Percentiles rank a stretch among this genome's conserved stretches.
These are phyloP conservation scores for Periophthalmus magnuspinnatus DNA, from an alignment of 2,797 vertebrate species.

Conservation along the genomic window DNA sequence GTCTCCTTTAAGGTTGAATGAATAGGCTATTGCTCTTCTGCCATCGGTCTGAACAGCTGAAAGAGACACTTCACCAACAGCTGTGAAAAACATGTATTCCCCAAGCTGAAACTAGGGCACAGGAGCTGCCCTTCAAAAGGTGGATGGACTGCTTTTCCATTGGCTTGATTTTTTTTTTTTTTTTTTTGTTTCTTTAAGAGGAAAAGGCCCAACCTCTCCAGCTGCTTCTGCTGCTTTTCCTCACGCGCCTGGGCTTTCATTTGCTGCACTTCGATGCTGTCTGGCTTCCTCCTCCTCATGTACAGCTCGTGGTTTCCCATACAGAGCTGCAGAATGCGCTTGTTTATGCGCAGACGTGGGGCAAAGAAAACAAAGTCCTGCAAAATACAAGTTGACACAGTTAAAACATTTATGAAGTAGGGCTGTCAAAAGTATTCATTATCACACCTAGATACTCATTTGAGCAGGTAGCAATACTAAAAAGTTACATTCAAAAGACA, in stretches of 20 bases:
- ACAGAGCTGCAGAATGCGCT: conserved; percentile 94
- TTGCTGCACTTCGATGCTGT: conserved; percentile 97
- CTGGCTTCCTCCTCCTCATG: conserved; percentile 93
- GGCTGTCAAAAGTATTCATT: no score
- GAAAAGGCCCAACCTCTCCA: conserved; percentile 77
- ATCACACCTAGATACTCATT: no score
- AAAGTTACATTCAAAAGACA: no score
- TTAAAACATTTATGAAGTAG: not conserved
- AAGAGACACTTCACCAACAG: not conserved
- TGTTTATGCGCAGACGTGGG: conserved; percentile 93
- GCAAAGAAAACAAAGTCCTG: conserved; percentile 97
- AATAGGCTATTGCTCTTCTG: not conserved
- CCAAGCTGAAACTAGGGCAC: not conserved
- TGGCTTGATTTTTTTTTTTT: not conserved
- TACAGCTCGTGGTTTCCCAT: conserved; percentile 97
- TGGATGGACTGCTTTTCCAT: not conserved
- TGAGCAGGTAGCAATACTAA: no score
- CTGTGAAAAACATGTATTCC: not conserved
- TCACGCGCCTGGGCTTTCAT: conserved; percentile 97
- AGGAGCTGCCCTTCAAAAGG: not conserved
- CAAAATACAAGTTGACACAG: conserved; percentile 5
- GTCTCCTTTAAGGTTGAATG: not conserved
- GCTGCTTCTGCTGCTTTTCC: conserved; percentile 90
- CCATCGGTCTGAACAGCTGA: not conserved
- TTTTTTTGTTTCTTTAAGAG: not conserved